Evolutionary conservation across 2,797 vertebrate species (phyloP), one percentile per base, ranked within the genome.

Genomic region (Ammospiza maritima): DNA sequence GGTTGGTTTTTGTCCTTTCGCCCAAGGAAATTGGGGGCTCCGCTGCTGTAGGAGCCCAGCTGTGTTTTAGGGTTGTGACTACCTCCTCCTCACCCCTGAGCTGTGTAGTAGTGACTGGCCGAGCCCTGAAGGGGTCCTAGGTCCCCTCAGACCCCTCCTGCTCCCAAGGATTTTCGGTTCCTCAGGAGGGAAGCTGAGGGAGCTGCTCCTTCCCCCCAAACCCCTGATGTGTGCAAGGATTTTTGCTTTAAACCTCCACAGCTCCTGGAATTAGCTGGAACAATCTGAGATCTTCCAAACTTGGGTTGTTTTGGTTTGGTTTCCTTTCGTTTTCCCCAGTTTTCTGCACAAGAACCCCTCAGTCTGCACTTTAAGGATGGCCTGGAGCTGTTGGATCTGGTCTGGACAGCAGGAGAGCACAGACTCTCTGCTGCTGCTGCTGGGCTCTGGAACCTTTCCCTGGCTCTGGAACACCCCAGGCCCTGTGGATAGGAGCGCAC

Each of bases 1-100:
- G 70, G 15, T 22, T 3, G 67, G 27, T 13, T 65, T 1, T 0
- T 5, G 45, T 3, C 2, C 1, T 57, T 69, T 29, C 1, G 0
- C 78, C 74, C 2, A 0, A 38, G 80, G 58, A 53, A 10, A 54
- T 15, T 0, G 0, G 12, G 1, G 0, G 7, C 36, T 51, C 58
- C 0, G 2, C 53, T 23, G 47, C 47, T 48, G 10, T 2, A 9
- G 73, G 80, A 82, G 84, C 86, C 11, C 60, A 2, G 67, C 57
- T 2, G 0, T 25, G 34, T 8, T 73, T 57, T 34, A 34, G 32
- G 91, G 75, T 36, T n/a, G 72, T 79, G 69, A 56, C 92, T 79
- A 85, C 93, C 94, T 95, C 89, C 94, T 88, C 60, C n/a, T 38
- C 61, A 5, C 11, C 1, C 40, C 74, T 30, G 38, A 27, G 67